phyloP scores from a whole-genome alignment of 1,140 invertebrate species.

The Megathymus violae region DNA sequence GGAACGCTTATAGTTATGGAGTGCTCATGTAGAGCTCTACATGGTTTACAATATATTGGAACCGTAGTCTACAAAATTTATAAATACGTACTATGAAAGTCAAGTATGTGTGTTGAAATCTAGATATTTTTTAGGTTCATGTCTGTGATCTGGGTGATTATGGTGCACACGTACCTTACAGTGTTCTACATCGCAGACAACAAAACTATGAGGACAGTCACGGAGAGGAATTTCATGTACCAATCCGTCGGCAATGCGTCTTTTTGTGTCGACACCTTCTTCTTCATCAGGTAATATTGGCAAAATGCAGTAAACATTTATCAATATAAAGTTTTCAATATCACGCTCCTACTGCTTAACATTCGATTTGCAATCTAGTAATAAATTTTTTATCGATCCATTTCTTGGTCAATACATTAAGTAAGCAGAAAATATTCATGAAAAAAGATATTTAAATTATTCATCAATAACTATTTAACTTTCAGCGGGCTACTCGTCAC shows the following conservation, averaged over 20 bases:
- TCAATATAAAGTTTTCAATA: constrained; percentile 6
- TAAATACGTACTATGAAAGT: too few relatives aligned
- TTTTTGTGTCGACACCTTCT: constrained; percentile 96
- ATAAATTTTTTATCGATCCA: not conserved
- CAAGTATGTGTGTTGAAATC: not conserved
- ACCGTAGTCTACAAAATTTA: not conserved
- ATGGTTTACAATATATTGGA: too few relatives aligned
- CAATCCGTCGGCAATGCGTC: constrained; percentile 94
- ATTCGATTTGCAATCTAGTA: not conserved
- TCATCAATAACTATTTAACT: constrained; percentile 39
- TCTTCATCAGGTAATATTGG: constrained; percentile 89
- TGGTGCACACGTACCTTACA: constrained; percentile 94
- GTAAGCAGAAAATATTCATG: not conserved
- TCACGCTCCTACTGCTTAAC: not conserved
- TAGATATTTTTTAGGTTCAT: constrained; percentile 86
- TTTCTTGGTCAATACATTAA: not conserved
- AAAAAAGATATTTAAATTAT: not conserved
- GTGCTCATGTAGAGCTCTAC: too few relatives aligned
- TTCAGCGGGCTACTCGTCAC: constrained; percentile 90
- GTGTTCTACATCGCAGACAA: constrained; percentile 91
- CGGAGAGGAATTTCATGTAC: constrained; percentile 91
- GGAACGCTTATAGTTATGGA: too few relatives aligned
- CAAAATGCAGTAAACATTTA: not conserved
- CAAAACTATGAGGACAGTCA: constrained; percentile 89
- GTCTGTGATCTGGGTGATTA: constrained; percentile 95